Conservation (phyloP, 1,140 invertebrate species). For the Macrobrachium nipponense region DNA sequence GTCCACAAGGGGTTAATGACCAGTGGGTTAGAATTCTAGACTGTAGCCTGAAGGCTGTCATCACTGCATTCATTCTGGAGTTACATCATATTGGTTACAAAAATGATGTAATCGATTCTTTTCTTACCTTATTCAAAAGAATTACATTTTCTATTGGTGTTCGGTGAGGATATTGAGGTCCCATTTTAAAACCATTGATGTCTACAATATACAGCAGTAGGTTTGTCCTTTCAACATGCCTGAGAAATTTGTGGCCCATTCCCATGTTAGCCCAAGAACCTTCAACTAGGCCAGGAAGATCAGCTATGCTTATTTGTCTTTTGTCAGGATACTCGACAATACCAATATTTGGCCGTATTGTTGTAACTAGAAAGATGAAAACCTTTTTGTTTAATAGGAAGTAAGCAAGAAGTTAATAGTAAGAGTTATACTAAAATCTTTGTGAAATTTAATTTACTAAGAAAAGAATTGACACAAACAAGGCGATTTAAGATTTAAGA, state of each 20-base stretch:
- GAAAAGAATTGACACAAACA: too few relatives aligned
- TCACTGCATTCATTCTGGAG: background rate
- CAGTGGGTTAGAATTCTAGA: too few relatives aligned
- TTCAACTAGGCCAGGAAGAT: conserved; percentile 95
- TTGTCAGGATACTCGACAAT: conserved; percentile 79
- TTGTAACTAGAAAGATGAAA: conserved; percentile 76
- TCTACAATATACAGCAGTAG: conserved; percentile 89
- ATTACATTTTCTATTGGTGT: conserved; percentile 89
- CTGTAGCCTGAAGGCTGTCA: too few relatives aligned
- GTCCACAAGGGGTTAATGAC: too few relatives aligned
- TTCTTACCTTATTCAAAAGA: conserved; percentile 82
- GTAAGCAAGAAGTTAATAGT: background rate
- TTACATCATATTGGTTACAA: background rate
- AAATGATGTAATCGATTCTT: conserved; percentile 29
- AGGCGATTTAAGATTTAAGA: too few relatives aligned
- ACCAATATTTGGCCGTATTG: conserved; percentile 83
- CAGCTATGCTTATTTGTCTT: conserved; percentile 86
- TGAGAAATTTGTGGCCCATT: conserved; percentile 71
- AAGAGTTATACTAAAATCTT: too few relatives aligned
- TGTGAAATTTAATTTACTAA: too few relatives aligned
- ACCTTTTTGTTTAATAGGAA: background rate
- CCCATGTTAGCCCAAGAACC: conserved; percentile 88
- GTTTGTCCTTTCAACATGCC: conserved; percentile 90
- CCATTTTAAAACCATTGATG: conserved; percentile 87
- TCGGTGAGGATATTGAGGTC: conserved; percentile 75